These are phyloP conservation scores for Galerucella nymphaeae DNA, from an alignment of 2,888 invertebrate genomes.

Conservation along the genomic window DNA sequence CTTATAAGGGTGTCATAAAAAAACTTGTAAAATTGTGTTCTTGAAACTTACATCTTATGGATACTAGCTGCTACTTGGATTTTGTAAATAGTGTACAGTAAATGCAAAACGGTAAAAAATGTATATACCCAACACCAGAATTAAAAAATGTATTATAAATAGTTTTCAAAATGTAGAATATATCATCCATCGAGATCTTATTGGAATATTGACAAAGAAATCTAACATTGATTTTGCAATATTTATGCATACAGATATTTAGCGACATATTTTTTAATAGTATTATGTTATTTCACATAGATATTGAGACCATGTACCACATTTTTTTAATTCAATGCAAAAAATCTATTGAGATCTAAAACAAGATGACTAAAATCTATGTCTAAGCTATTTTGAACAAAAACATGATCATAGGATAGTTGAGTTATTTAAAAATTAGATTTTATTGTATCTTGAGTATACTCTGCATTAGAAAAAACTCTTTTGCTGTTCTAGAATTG, in stretches of 20 bases:
- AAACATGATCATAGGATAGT: no score
- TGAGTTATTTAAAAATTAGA: no score
- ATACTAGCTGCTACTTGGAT: slow-evolving; percentile 10
- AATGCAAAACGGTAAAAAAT: slow-evolving; percentile 34
- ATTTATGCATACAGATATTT: background rate
- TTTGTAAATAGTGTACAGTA: slow-evolving; percentile 35
- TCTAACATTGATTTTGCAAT: background rate
- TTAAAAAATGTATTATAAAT: slow-evolving; percentile 32
- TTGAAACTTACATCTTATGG: slow-evolving; percentile 24
- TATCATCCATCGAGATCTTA: slow-evolving; percentile 13
- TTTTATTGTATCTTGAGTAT: background rate
- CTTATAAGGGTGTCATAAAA: slow-evolving; percentile 28
- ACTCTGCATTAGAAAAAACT: background rate
- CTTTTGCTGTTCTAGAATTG: background rate
- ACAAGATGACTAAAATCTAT: background rate
- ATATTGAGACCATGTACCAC: background rate
- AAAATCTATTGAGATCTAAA: background rate
- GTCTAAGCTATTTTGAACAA: no score
- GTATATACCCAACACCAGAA: slow-evolving; percentile 29
- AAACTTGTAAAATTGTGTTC: slow-evolving; percentile 30
- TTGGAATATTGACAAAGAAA: background rate
- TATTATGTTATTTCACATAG: background rate
- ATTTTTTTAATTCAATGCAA: background rate
- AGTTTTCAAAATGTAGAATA: slow-evolving; percentile 31
- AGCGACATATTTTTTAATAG: slow-evolving; percentile 1